Percentiles rank a stretch among this genome's conserved stretches.
Conservation (phyloP, 2,888 invertebrate species). For the Rapana venosa region DNA sequence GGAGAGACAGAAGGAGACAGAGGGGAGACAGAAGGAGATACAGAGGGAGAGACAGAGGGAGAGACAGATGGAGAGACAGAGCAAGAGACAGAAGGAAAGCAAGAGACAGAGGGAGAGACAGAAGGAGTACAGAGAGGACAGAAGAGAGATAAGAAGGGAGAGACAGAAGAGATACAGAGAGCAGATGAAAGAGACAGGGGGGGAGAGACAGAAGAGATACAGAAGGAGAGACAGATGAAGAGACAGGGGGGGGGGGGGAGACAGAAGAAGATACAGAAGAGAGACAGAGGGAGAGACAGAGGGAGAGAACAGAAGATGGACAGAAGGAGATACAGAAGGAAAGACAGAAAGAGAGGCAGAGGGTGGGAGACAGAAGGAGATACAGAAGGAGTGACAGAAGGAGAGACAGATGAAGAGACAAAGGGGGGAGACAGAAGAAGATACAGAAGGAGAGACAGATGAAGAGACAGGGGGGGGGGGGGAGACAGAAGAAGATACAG, state of each 20-base stretch:
- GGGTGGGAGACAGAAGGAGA: no score
- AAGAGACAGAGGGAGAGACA: background rate
- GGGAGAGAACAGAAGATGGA: background rate
- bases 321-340: background rate
- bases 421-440: no score
- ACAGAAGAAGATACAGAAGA: background rate
- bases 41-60: background rate
- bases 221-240: background rate
- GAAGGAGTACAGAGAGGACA: background rate
- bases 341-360: no score
- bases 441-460: no score
- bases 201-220: no score
- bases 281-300: background rate
- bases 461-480: no score
- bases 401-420: no score
- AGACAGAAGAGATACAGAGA: background rate
- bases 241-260: background rate
- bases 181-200: no score
- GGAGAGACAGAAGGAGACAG: background rate
- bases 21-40: background rate
- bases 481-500: no score
- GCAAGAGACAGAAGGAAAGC: background rate
- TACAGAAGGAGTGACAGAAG: no score
- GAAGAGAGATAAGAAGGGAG: background rate
- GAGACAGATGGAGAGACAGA: background rate